A percentile compares a stretch with the other conserved stretches of the same genome.
Conservation (phyloP, 2,113 vertebrate genomes). For the Bubo bubo region DNA sequence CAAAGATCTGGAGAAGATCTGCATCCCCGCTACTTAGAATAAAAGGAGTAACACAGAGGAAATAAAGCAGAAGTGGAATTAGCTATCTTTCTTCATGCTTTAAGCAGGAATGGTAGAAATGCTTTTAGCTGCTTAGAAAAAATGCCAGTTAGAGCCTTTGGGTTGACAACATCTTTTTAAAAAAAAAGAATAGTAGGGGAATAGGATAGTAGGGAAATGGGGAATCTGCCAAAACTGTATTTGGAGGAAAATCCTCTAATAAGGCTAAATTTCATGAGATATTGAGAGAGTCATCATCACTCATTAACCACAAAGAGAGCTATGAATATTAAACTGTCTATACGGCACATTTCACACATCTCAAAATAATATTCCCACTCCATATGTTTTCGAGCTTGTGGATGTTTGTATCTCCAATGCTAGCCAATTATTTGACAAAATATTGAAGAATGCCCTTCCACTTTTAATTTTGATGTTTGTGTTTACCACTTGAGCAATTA, state of each 20-base stretch:
- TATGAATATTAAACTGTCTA: background rate
- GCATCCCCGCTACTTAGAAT: background rate
- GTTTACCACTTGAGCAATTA: background rate
- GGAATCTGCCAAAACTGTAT: background rate
- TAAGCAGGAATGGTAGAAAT: background rate
- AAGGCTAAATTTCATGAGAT: background rate
- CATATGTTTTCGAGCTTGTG: background rate
- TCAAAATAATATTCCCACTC: background rate
- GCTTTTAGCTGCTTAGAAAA: background rate
- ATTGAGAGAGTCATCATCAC: background rate
- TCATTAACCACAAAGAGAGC: background rate
- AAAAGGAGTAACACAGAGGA: background rate
- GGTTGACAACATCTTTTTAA: background rate
- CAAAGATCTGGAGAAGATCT: background rate
- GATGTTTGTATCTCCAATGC: background rate
- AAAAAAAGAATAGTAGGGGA: background rate
- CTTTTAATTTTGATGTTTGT: background rate
- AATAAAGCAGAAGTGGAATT: background rate
- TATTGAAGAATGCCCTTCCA: background rate
- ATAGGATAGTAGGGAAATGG: background rate
- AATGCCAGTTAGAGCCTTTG: background rate
- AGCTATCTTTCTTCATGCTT: background rate
- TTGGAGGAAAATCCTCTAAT: background rate
- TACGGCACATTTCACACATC: background rate
- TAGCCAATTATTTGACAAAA: background rate